Base-by-base conservation (phyloP, 2,797 vertebrate species). In the Lycodopsis pacificus region DNA sequence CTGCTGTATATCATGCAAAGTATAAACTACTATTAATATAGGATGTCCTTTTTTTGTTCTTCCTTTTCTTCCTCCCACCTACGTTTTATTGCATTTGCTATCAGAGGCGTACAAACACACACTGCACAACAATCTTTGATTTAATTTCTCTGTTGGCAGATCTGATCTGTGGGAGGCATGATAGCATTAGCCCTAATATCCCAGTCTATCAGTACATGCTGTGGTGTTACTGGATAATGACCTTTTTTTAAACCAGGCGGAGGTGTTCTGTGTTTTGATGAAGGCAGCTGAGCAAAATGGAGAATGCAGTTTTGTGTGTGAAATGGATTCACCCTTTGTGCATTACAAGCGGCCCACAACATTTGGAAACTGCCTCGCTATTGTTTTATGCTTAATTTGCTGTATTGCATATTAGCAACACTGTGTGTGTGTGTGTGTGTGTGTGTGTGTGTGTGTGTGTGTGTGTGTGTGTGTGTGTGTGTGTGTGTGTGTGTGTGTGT, bases 21-120 rank as follows among this genome's bases (percentile, higher is more conserved):
- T 70, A 62, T 75, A 77, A 68, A 38, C 54, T 51, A 49, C 36
- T 77, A 38, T 82, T 82, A 42, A 82, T 89, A 83, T 51, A 71
- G 7, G 25, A 62, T 76, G 38, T 44, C 49, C 56, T 76, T 65
- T 70, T 6, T 5, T 12, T 13, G 3, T 30, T 34, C 32, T 32
- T 22, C 10, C 77, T 42, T 10, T 4, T 49, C 10, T 74, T 68
- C 44, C 13, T 61, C 54, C 30, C 15, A 19, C 20, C 42, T 58
- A 32, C 20, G 27, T 66, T 62, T 66, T 17, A 20, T 34, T 3
- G 22, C 30, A 20, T 69, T 76, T 34, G 25, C 58, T 46, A 62
- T n/a, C 46, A 44, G 62, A 13, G 13, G 25, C 4, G 32, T 3
- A 30, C 12, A 80, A 44, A 75, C n/a, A 32, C n/a, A 53, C 11